Conservation (phyloP, 2,797 vertebrate genomes). For the Mus caroli region DNA sequence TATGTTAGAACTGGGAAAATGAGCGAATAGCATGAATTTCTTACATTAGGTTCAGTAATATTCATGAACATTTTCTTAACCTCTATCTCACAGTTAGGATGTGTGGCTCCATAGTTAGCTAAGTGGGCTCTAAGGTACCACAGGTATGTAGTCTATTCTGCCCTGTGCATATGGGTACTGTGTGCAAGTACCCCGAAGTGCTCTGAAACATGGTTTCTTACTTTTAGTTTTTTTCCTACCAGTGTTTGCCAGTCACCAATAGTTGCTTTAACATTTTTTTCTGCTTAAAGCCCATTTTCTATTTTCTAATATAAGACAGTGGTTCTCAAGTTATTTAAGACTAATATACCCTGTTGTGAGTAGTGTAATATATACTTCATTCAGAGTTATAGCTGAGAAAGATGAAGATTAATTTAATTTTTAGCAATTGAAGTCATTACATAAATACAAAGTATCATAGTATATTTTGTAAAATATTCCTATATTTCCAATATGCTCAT, state of each 20-base stretch:
- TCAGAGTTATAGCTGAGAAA: conserved; percentile 19
- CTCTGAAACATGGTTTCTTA: conserved; percentile 3
- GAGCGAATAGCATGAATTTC: not conserved
- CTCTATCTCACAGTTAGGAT: not conserved
- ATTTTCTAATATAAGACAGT: not conserved
- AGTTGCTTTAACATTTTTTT: conserved; percentile 9
- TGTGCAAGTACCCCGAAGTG: not conserved
- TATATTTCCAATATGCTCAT: not conserved
- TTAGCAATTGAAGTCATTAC: conserved; percentile 27
- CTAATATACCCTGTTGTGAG: not conserved
- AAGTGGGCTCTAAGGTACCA: not conserved
- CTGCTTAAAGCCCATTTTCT: not conserved
- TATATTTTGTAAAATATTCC: not conserved
- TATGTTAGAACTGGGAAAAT: conserved; percentile 57
- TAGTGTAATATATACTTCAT: not conserved
- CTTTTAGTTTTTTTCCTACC: conserved; percentile 6
- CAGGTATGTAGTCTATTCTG: not conserved
- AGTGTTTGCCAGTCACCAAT: not conserved
- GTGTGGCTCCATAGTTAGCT: not conserved
- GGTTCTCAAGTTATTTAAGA: not conserved
- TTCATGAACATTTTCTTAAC: conserved; percentile 21
- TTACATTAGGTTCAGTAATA: conserved; percentile 39
- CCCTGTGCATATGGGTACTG: not conserved
- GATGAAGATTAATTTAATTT: not conserved
- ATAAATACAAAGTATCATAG: not conserved